These are phyloP conservation scores for Chaetops frenatus DNA, from an alignment of 2,113 vertebrate species.

Conservation along the genomic window DNA sequence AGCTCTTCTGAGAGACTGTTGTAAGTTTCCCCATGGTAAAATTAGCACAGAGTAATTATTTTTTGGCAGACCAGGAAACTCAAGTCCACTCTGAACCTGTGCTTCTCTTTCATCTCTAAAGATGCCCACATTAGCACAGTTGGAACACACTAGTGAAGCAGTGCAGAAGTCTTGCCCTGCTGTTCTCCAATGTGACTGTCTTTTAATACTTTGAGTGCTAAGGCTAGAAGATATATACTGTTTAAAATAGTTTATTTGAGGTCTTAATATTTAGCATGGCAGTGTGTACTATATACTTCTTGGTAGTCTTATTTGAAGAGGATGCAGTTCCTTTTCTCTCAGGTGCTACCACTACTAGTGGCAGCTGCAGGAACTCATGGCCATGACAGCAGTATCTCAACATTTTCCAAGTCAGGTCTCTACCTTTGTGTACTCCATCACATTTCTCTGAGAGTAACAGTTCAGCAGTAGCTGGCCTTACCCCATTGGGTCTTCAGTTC, in stretches of 20 bases:
- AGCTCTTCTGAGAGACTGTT: neutral
- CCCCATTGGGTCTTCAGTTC: neutral
- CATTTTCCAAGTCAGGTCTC: neutral
- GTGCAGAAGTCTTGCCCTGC: neutral
- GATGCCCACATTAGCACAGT: neutral
- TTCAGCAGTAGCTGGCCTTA: neutral
- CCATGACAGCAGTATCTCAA: neutral
- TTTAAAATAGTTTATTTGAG: neutral
- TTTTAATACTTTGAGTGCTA: neutral
- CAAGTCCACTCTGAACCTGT: neutral
- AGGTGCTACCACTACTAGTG: neutral
- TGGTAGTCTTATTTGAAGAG: neutral
- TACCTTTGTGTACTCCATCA: neutral
- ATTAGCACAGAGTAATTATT: neutral
- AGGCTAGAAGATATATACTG: neutral
- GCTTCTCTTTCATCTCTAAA: neutral
- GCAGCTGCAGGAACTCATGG: neutral
- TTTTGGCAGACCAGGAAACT: neutral
- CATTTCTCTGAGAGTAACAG: rapidly evolving
- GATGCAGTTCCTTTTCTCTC: neutral
- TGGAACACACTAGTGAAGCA: neutral
- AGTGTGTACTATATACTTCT: neutral
- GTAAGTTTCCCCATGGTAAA: neutral
- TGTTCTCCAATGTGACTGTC: neutral
- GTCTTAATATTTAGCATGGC: neutral